Base-by-base conservation (phyloP, 2,888 invertebrate genomes). In the Spodoptera picta region DNA sequence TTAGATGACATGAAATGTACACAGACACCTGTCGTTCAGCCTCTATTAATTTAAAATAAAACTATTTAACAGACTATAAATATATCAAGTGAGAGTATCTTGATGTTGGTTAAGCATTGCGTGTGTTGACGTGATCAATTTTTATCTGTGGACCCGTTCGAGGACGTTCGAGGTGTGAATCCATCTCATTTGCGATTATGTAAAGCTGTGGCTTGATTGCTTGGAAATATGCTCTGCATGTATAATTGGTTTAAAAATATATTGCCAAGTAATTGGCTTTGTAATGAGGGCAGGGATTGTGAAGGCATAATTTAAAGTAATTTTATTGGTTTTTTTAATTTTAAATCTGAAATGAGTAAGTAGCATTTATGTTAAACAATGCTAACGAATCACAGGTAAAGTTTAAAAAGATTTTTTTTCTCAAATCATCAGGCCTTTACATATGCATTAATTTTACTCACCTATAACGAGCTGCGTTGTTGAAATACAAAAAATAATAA, bases 401-500 rank as follows among this genome's bases (percentile, higher is more conserved):
- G 0, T 36, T 36, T 9, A 36, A 36, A 36, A 36, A 7, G 2
- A 31, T 6, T 6, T 6, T 6, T 14, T 6, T 6, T 31, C 4
- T 31, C 19, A 19, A 31, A 4, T 31, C 6, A 31, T 31, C 31
- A 31, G 31, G 31, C 31, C 4, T 4, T 31, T 19, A 2, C 31
- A 31, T 7, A 9, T 36, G 36, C 36, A 7, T 36, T 7, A 36
- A 36, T 6, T 36, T 36, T 7, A 36, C 36, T 6, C 36, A 36
- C 36, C 36, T 44, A 24, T 36, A 43, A 72, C 43, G 57, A 57
- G 49, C 24, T 46, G 42, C 27, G 44, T 45, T 24, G 24, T 65
- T 66, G 63, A 66, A 57, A 50, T 51, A 51, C 47, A 63, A 67
- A 69, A 74, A 72, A 74, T 69, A 77, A 79, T 79, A 75, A 83